A percentile compares a stretch with the other conserved stretches of the same genome.
Evolutionary conservation across 2,888 invertebrate genomes (phyloP).

Genomic region (Agonopterix subpropinquella): DNA sequence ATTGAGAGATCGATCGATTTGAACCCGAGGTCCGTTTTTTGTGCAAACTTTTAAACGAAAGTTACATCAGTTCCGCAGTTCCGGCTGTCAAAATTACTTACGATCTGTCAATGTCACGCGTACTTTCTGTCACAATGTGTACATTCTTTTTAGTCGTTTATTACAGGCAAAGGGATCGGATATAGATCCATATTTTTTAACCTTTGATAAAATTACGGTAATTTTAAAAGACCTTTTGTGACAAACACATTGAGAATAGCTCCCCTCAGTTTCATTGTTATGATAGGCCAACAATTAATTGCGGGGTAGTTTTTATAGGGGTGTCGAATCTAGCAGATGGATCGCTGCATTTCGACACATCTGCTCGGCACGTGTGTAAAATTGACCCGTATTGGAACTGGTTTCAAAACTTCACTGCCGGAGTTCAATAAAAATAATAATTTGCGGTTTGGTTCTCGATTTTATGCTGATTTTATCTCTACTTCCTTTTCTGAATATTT

Average conservation of each 20-base stretch:
- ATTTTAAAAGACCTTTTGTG: no score
- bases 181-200: no score
- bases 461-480: no score
- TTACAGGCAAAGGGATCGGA: no score
- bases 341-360: conserved; percentile 33
- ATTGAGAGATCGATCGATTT: conserved; percentile 20
- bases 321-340: conserved; percentile 33
- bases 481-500: no score
- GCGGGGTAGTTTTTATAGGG: conserved; percentile 1
- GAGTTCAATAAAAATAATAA: no score
- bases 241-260: neutral
- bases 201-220: no score
- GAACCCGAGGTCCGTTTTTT: conserved; percentile 24
- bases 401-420: neutral
- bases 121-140: no score
- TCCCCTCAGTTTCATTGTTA: neutral
- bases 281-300: neutral
- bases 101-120: conserved; percentile 1
- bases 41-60: conserved; percentile 22
- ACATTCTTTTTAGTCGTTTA: no score
- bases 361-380: conserved; percentile 58
- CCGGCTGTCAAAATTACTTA: neutral
- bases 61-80: conserved; percentile 12
- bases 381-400: neutral
- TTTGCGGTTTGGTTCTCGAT: no score